Conservation (phyloP, 2,797 vertebrate species). For the Pelobates cultripes region DNA sequence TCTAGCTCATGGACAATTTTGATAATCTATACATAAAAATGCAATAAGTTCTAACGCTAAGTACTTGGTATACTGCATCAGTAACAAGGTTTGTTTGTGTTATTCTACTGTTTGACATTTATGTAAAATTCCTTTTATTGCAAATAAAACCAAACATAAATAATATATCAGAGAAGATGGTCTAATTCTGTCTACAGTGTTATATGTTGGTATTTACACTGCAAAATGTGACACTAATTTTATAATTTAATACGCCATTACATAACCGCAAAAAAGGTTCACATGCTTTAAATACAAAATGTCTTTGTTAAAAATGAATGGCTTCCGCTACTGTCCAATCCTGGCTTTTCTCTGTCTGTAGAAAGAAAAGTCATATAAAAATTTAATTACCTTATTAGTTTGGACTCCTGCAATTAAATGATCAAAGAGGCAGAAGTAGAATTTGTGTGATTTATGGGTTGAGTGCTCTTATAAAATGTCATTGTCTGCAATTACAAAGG, state of each 20-base stretch:
- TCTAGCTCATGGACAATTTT: neutral
- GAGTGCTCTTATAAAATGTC: constrained; percentile 53
- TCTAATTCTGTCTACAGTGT: constrained; percentile 46
- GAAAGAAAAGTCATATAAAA: constrained; percentile 31
- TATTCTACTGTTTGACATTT: constrained; percentile 34
- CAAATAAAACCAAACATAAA: constrained; percentile 45
- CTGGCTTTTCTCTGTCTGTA: constrained; percentile 13
- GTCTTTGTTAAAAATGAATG: constrained; percentile 27
- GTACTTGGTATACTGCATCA: constrained; percentile 21
- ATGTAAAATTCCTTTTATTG: constrained; percentile 44
- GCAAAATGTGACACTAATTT: constrained; percentile 45
- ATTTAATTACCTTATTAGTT: constrained; percentile 54
- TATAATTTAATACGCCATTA: constrained; percentile 37
- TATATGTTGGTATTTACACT: constrained; percentile 46
- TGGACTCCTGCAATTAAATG: constrained; percentile 37
- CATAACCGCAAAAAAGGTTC: constrained; percentile 23
- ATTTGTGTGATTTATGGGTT: constrained; percentile 41
- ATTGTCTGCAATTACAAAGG: constrained; percentile 45
- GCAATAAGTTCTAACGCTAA: constrained; percentile 8
- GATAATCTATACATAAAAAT: neutral
- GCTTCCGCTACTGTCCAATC: constrained; percentile 10
- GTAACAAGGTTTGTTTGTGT: constrained; percentile 13
- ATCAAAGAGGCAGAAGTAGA: constrained; percentile 35
- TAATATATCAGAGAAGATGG: constrained; percentile 29
- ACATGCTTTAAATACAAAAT: constrained; percentile 29